A percentile compares a stretch with the other conserved stretches of the same genome.
phyloP scores from a whole-genome alignment of 2,113 vertebrate species.

The Gambusia holbrooki region DNA sequence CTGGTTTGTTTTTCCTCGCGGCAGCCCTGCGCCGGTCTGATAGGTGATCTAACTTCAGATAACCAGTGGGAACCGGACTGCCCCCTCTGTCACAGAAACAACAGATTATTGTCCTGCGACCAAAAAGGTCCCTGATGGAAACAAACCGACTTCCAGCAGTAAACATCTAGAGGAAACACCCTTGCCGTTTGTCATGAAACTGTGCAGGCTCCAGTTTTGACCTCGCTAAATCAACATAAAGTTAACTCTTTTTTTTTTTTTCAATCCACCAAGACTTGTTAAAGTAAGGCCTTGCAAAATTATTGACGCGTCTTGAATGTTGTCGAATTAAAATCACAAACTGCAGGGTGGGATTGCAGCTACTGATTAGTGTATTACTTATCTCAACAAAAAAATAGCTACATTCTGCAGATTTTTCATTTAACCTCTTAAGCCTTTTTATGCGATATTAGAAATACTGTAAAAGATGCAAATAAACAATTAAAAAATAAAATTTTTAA shows the following conservation, averaged over 20 bases:
- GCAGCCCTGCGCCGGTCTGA: slow-evolving; percentile 26
- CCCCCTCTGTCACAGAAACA: slow-evolving; percentile 49
- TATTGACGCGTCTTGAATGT: too few relatives aligned
- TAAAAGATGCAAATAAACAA: too few relatives aligned
- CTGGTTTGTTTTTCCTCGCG: slow-evolving; percentile 44
- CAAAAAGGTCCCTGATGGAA: slow-evolving; percentile 24
- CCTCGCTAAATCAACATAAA: not conserved
- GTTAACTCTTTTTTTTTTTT: not conserved
- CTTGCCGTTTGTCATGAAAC: not conserved
- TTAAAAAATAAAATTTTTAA: too few relatives aligned
- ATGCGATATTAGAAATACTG: too few relatives aligned
- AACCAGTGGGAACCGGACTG: slow-evolving; percentile 59
- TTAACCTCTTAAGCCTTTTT: too few relatives aligned
- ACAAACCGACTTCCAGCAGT: slow-evolving; percentile 39
- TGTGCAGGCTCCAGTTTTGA: not conserved
- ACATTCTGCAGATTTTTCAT: too few relatives aligned
- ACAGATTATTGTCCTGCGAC: slow-evolving; percentile 46
- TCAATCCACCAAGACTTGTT: too few relatives aligned
- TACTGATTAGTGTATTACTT: too few relatives aligned
- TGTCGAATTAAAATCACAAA: too few relatives aligned
- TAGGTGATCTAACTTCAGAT: slow-evolving; percentile 57
- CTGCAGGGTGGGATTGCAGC: too few relatives aligned
- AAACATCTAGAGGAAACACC: slow-evolving; percentile 69
- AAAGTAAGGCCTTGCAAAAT: too few relatives aligned
- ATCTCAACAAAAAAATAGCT: too few relatives aligned